Conservation (phyloP, 2,113 vertebrate genomes). For the Phrynosoma blainvillii region DNA sequence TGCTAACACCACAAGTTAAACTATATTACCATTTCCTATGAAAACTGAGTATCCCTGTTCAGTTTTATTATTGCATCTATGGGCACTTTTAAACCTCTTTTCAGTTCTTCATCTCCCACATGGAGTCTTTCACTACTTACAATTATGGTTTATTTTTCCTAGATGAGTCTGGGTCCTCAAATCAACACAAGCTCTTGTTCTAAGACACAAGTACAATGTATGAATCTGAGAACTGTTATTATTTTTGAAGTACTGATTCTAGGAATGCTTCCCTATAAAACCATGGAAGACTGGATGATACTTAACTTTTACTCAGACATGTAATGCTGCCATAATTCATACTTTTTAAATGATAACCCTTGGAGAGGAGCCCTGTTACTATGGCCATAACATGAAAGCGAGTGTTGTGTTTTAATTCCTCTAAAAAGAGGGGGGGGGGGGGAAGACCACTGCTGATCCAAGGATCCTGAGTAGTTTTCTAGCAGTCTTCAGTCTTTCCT, state of each 20-base stretch:
- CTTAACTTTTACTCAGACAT: neutral
- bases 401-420: neutral
- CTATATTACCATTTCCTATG: constrained; percentile 33
- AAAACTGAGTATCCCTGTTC: constrained; percentile 13
- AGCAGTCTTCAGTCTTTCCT: neutral
- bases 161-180: constrained; percentile 29
- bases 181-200: neutral
- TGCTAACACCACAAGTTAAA: constrained; percentile 26
- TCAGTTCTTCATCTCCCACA: neutral
- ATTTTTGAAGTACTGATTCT: constrained; percentile 18
- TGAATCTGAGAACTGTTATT: neutral
- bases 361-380: neutral
- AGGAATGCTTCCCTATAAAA: neutral
- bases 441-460: neutral
- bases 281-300: neutral
- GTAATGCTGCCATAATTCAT: neutral
- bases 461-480: too few relatives aligned
- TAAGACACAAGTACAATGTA: constrained; percentile 6
- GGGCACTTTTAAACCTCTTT: neutral
- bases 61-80: constrained; percentile 22
- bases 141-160: neutral
- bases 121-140: neutral
- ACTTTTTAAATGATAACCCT: neutral
- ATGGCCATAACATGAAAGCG: neutral
- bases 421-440: neutral